Evolutionary conservation across 2,888 invertebrate genomes (phyloP).

Genomic region (Arenicola marina): DNA sequence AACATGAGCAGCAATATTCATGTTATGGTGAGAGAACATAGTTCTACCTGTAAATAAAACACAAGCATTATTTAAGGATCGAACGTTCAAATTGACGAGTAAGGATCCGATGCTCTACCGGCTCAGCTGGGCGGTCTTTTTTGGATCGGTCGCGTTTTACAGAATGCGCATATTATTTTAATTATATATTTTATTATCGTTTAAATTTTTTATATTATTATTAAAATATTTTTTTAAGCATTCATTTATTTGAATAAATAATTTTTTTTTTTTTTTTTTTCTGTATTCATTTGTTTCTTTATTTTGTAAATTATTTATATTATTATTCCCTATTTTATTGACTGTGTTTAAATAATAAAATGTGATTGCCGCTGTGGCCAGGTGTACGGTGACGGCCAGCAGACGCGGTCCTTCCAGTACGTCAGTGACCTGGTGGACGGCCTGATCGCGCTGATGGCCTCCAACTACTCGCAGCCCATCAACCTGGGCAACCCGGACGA

Average conservation of each 20-base stretch:
- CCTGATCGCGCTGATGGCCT: slow-evolving; percentile 86
- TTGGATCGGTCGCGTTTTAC: too few species aligned
- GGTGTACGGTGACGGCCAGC: slow-evolving; percentile 66
- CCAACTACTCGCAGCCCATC: slow-evolving; percentile 89
- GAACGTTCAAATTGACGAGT: too few species aligned
- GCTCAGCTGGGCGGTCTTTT: too few species aligned
- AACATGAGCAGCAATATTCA: too few species aligned
- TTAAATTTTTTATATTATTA: background rate
- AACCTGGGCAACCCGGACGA: slow-evolving; percentile 99
- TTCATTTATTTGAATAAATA: background rate
- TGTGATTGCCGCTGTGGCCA: slow-evolving; percentile 38
- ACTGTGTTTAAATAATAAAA: too few species aligned
- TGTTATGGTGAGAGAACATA: too few species aligned
- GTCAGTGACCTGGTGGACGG: slow-evolving; percentile 97
- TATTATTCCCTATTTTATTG: too few species aligned
- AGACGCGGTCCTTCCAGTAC: slow-evolving; percentile 94
- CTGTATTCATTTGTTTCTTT: too few species aligned
- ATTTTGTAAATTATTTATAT: too few species aligned
- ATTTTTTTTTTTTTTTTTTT: background rate
- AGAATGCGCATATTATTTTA: background rate
- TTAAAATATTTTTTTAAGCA: background rate
- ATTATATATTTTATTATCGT: background rate
- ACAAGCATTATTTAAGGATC: too few species aligned
- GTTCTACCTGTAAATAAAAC: too few species aligned
- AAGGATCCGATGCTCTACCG: too few species aligned